Evolutionary conservation across 2,888 invertebrate genomes (phyloP).

Genomic region (Platerodrilus igneus): DNA sequence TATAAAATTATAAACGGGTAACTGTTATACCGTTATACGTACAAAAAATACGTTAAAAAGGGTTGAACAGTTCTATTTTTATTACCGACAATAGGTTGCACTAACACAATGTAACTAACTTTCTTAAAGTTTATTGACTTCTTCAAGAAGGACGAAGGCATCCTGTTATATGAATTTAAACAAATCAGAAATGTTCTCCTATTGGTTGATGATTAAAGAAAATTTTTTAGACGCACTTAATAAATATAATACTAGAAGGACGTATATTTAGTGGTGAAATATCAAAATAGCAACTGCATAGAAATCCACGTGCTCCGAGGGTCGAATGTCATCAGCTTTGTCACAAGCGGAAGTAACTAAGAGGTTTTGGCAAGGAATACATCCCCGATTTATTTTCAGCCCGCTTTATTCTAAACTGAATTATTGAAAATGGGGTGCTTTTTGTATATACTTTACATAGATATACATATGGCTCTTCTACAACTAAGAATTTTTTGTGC

Average conservation of each 20-base stretch:
- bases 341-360: constrained; percentile 41
- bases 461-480: constrained; percentile 14
- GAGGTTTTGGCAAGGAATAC: constrained; percentile 32
- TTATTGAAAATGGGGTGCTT: constrained; percentile 13
- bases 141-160: no score
- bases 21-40: no score
- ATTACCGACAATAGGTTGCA: no score
- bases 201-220: no score
- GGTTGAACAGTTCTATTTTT: no score
- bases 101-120: no score
- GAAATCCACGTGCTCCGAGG: constrained; percentile 44
- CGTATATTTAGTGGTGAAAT: constrained; percentile 16
- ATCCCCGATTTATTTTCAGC: constrained; percentile 15
- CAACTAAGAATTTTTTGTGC: constrained; percentile 11
- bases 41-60: no score
- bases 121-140: no score
- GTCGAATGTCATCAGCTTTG: constrained; percentile 43
- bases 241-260: constrained; percentile 3
- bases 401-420: constrained; percentile 9
- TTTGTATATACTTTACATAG: constrained; percentile 8
- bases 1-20: no score
- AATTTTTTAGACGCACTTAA: no score
- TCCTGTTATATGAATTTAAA: no score
- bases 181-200: no score
- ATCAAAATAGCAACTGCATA: constrained; percentile 17